Evolutionary conservation across 1,140 invertebrate species (phyloP), one percentile per base, ranked within the genome.

Genomic region (Drosophila willistoni): DNA sequence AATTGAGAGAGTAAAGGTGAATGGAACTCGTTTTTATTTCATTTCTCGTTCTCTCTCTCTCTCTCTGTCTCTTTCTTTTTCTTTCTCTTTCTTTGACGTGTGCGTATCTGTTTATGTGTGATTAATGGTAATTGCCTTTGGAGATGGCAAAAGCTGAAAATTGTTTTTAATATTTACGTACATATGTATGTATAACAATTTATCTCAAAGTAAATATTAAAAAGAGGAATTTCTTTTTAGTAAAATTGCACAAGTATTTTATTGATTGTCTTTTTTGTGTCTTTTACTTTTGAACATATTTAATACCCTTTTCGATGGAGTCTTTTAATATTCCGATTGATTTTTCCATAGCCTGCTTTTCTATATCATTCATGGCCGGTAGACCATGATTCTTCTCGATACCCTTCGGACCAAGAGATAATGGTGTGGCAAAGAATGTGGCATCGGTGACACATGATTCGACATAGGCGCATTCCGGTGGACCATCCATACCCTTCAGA

Each of bases 391-490:
- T 99, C 93, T 98, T 97, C 91, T 97, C 96, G 25, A 99, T 92
- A 72, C 98, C 98, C 92, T 97, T 96, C 93, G 95, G 95, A 74
- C 98, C 98, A 68, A 99, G 94, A 3, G 97, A 91, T 64, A 99
- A 89, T 1, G 98, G 98, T 29, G 97, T 99, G 1, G 98, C 95
- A 93, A 99, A 99, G 92, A 98, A 99, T 41, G 95, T 94, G 0
- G 96, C 94, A 77, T 98, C 96, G 0, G 98, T 97, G 12, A 97
- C 93, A 90, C 97, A 95, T 0, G 98, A 99, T 77, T 95, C 94
- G 2, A 99, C 96, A 92, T 96, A 99, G 7, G 97, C 95, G 92
- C 98, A 99, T 93, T 99, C 98, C 22, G 98, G 93, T 12, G 98
- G 95, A 84, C 96, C 96, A 39, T 95, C 92, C 90, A 98, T 96